Evolutionary conservation across 2,888 invertebrate genomes (phyloP), one percentile per base, ranked within the genome.

Genomic region (Napeogenes inachia): DNA sequence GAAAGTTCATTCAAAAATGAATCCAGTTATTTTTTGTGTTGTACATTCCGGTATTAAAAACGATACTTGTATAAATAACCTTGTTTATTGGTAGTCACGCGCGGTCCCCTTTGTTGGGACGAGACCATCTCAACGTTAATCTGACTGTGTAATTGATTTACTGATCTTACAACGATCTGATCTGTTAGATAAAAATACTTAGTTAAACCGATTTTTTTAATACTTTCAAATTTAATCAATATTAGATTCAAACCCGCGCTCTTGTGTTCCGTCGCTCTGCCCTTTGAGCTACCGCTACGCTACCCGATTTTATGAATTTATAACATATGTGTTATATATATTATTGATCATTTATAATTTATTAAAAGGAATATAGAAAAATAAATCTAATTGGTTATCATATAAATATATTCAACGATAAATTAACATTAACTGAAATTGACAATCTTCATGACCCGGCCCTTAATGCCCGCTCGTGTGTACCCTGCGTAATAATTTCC

Each of bases 401-500:
- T 6, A 38, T 38, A 42, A 35, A 35, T 6, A 35, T 35, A 5
- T 35, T 35, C 35, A 35, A 35, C 35, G 6, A 5, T 35, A 6
- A 35, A 35, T 2, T 4, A 35, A 35, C 35, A 5, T 4, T 10
- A 42, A 6, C 3, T 10, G 10, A 6, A 10, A 42, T 42, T 42
- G 42, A 42, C 38, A 8, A 38, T 42, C 10, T 8, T 42, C 42
- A 72, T 73, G 73, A 71, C 75, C 73, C 76, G 71, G 63, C 66
- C 72, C 75, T 70, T 81, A 80, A 82, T 80, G 79, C 73, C 80
- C 78, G 70, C 65, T 70, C 77, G 77, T 80, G 85, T 79, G 81
- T 80, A 76, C 88, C 87, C 86, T 82, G 77, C 79, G 79, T 84
- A 86, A 89, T 88, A 87, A 89, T 90, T 89, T 85, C 80, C 84